These are phyloP conservation scores for pig (Sus scrofa) DNA, from an alignment of 2,113 vertebrate species.

Conservation along the genomic window DNA sequence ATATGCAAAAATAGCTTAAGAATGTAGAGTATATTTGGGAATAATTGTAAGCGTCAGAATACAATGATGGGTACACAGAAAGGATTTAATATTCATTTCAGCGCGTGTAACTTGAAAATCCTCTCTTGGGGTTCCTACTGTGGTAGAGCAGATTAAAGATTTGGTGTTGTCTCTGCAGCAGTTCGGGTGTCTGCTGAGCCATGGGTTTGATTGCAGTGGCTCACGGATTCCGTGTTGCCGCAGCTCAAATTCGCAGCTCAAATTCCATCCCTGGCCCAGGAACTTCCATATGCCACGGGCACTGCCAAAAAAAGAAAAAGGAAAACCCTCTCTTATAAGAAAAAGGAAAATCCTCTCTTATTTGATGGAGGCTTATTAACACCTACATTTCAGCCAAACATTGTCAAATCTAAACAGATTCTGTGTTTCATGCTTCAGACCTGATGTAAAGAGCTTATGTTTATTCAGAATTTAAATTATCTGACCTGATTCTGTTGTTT, in stretches of 20 bases:
- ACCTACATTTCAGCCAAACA: not conserved
- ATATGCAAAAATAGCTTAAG: not conserved
- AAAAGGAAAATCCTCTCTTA: not conserved
- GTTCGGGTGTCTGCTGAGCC: too few relatives aligned
- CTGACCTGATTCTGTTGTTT: not conserved
- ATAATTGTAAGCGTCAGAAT: slow-evolving; percentile 10
- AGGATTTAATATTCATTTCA: not conserved
- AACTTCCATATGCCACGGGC: too few relatives aligned
- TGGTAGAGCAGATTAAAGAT: too few relatives aligned
- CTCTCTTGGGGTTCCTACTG: not conserved
- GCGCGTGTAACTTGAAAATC: not conserved
- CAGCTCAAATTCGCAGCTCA: too few relatives aligned
- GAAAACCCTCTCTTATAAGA: too few relatives aligned
- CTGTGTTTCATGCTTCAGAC: slow-evolving; percentile 49
- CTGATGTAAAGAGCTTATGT: not conserved
- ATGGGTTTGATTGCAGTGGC: too few relatives aligned
- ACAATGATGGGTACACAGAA: not conserved
- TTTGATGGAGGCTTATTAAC: not conserved
- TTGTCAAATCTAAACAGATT: slow-evolving; percentile 4
- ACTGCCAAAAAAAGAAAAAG: too few relatives aligned
- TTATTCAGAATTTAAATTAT: slow-evolving; percentile 31
- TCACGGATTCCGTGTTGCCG: too few relatives aligned
- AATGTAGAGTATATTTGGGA: not conserved
- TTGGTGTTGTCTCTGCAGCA: too few relatives aligned
- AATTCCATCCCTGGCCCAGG: too few relatives aligned